phyloP scores from a whole-genome alignment of 37 sponge, comb jelly and placozoan genomes.

The Beroe ovata region DNA sequence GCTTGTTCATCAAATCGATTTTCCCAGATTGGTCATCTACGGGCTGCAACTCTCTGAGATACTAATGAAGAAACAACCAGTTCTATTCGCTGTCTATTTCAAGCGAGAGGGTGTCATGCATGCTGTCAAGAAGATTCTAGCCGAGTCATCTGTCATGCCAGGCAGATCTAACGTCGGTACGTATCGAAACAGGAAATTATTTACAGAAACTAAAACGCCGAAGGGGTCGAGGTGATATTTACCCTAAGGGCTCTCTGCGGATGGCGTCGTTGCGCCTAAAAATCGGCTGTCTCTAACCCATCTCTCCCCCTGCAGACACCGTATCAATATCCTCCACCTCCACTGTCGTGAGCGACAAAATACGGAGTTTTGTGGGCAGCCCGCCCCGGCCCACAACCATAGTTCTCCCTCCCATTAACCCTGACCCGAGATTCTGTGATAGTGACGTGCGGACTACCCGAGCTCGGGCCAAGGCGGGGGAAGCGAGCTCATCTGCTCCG shows the following conservation, averaged over 20 bases:
- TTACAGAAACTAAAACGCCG: neutral
- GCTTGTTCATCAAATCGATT: no score
- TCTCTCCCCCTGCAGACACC: neutral
- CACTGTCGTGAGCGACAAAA: neutral
- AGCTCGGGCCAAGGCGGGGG: constrained; percentile 28
- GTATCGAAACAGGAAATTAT: neutral
- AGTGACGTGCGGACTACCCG: constrained; percentile 9
- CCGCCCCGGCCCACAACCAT: constrained; percentile 2
- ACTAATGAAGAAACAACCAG: constrained; percentile 87
- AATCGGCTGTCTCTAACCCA: neutral
- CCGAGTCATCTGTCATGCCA: constrained; percentile 10
- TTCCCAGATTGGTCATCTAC: constrained; percentile 70
- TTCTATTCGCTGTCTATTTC: constrained; percentile 81
- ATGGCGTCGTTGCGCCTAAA: no score
- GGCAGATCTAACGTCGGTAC: constrained; percentile 43
- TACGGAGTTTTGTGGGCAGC: constrained; percentile 1
- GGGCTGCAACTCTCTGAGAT: constrained; percentile 83
- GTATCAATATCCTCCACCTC: constrained; percentile 4
- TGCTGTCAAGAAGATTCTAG: constrained; percentile 60
- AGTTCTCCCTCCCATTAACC: constrained; percentile 18
- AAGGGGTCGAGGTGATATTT: no score
- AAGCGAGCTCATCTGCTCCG: constrained; percentile 3
- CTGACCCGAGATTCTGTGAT: neutral
- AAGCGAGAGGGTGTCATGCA: constrained; percentile 80
- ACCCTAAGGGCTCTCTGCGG: no score